phyloP scores from a whole-genome alignment of 2,888 invertebrate genomes.

The Hydropsyche betteni region DNA sequence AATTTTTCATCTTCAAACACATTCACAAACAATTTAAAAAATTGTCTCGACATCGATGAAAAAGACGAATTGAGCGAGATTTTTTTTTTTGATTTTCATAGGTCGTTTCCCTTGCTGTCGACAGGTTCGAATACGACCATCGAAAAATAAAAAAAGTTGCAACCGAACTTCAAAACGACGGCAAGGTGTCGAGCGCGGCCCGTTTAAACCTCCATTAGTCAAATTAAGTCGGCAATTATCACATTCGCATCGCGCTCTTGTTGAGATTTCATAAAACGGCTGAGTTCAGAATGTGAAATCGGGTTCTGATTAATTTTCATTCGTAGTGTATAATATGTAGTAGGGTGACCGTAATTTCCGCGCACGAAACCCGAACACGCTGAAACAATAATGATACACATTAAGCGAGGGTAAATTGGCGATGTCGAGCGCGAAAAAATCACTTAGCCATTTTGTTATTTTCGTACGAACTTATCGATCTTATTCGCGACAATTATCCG shows the following conservation, averaged over 20 bases:
- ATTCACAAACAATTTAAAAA: too few species aligned
- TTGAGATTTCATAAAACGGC: neutral
- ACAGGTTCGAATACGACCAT: too few species aligned
- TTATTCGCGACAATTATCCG: constrained; percentile 14
- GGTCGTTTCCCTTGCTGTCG: too few species aligned
- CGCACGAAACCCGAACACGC: neutral
- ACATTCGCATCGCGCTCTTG: constrained; percentile 35
- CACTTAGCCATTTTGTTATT: constrained; percentile 17
- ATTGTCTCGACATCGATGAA: too few species aligned
- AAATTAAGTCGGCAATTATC: constrained; percentile 49
- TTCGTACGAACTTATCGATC: constrained; percentile 12
- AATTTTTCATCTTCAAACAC: too few species aligned
- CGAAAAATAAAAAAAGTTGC: too few species aligned
- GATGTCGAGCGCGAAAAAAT: neutral
- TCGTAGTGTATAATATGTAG: constrained; percentile 40
- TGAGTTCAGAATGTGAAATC: constrained; percentile 43
- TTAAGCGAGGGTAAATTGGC: constrained; percentile 13
- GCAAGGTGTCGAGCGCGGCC: constrained; percentile 44
- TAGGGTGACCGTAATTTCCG: constrained; percentile 37
- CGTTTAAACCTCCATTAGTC: constrained; percentile 49
- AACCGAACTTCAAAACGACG: neutral
- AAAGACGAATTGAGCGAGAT: too few species aligned
- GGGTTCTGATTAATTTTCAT: constrained; percentile 40
- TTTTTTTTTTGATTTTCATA: too few species aligned
- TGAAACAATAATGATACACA: constrained; percentile 30